Conservation (phyloP, 2,113 vertebrate species). For the Apeltes quadracus region DNA sequence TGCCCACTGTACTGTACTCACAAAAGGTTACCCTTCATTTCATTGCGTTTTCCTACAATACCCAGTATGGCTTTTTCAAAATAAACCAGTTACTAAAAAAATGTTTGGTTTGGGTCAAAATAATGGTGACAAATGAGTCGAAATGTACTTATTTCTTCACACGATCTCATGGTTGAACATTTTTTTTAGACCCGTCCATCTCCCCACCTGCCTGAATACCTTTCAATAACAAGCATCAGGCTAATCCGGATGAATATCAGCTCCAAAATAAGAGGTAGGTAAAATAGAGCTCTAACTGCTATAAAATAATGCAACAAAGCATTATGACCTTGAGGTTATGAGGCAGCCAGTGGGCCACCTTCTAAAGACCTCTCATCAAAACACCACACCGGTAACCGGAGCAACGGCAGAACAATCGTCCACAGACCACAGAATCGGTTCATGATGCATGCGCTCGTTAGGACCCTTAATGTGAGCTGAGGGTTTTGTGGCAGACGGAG, state of each 20-base stretch:
- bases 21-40: too few relatives aligned
- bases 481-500: conserved; percentile 18
- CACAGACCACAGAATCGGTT: conserved; percentile 15
- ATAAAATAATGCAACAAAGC: not conserved
- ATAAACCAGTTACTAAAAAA: too few relatives aligned
- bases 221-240: not conserved
- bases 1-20: too few relatives aligned
- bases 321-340: not conserved
- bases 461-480: not conserved
- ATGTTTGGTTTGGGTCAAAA: too few relatives aligned
- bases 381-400: not conserved
- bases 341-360: not conserved
- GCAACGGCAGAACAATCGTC: conserved; percentile 1
- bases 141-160: too few relatives aligned
- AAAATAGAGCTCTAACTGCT: not conserved
- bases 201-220: too few relatives aligned
- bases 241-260: not conserved
- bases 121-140: too few relatives aligned
- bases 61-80: too few relatives aligned
- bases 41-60: too few relatives aligned
- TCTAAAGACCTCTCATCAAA: not conserved
- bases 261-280: not conserved
- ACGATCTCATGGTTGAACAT: too few relatives aligned
- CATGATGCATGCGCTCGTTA: conserved; percentile 31
- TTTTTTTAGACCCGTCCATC: too few relatives aligned